These are phyloP conservation scores for Drosophila percnosoma DNA, from an alignment of 2,888 invertebrate genomes.

Conservation along the genomic window DNA sequence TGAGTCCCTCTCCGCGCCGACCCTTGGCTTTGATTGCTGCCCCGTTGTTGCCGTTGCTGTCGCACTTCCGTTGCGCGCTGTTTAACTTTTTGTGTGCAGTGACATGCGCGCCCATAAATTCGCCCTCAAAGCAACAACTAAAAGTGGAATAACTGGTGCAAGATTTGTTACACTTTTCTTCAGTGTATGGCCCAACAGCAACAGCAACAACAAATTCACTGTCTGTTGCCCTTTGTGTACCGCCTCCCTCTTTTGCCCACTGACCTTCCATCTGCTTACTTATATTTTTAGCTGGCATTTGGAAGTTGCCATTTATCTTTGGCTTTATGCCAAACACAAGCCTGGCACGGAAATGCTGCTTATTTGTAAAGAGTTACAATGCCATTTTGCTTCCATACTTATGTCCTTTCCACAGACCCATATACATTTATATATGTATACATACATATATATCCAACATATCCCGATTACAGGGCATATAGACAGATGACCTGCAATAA, in stretches of 20 bases:
- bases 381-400: constrained; percentile 37
- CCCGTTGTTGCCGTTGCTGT: constrained; percentile 37
- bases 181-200: constrained; percentile 24
- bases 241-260: neutral
- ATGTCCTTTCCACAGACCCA: neutral
- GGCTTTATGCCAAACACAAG: constrained; percentile 76
- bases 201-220: constrained; percentile 30
- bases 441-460: neutral
- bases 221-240: constrained; percentile 10
- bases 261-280: constrained; percentile 67
- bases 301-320: constrained; percentile 76
- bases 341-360: constrained; percentile 73
- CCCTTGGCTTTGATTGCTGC: neutral
- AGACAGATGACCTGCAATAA: constrained; percentile 68
- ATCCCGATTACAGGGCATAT: constrained; percentile 33
- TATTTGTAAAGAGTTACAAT: constrained; percentile 72
- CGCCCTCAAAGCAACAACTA: constrained; percentile 56
- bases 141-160: constrained; percentile 56
- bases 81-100: constrained; percentile 80
- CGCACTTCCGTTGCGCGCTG: constrained; percentile 80
- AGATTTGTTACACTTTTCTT: constrained; percentile 70
- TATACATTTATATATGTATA: neutral
- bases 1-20: neutral
- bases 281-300: constrained; percentile 69
- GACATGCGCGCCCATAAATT: constrained; percentile 77